Base-by-base conservation (phyloP, 2,888 invertebrate species). In the Pterostichus madidus region DNA sequence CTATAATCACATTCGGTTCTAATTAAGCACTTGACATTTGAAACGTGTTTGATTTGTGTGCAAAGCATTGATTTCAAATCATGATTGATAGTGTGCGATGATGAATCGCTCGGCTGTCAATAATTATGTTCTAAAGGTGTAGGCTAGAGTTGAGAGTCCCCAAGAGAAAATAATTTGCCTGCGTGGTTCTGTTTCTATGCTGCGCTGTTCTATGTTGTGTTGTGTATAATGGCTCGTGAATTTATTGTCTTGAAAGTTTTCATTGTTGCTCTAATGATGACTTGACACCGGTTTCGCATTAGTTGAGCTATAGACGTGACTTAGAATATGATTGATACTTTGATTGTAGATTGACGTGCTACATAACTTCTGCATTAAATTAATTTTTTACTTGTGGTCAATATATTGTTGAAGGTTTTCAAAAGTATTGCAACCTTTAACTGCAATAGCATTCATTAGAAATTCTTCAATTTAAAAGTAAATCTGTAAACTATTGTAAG, bases 1-100 rank as follows among this genome's bases (percentile, higher is more conserved):
- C 80, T 68, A 39, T 73, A 80, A 80, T 73, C 80, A 75, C 71
- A 59, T 81, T 53, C 75, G 80, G 31, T 80, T 75, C 61, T 81
- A 81, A 81, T 81, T 81, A 81, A 59, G 73, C 59, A 81, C 75
- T 81, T 81, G 81, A 81, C 81, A 75, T 81, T 75, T 75, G 81
- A 81, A 75, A 75, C 81, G 75, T 59, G 49, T 81, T 81, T 81
- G 81, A 81, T 81, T 81, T 81, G 81, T 81, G 81, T 75, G 59
- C 73, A 61, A 35, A 52, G 80, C 81, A 81, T 75, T 81, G 75
- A 81, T 75, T 80, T 81, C 81, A 81, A 80, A 80, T 75, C 75
- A 46, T 81, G 81, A 81, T 81, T 81, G 81, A 81, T 81, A 81
- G 81, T 68, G 64, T 32, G 52, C 52, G 13, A 31, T 73, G 80